These are phyloP conservation scores for Xylocampa areola DNA, from an alignment of 2,888 invertebrate species.

Conservation along the genomic window DNA sequence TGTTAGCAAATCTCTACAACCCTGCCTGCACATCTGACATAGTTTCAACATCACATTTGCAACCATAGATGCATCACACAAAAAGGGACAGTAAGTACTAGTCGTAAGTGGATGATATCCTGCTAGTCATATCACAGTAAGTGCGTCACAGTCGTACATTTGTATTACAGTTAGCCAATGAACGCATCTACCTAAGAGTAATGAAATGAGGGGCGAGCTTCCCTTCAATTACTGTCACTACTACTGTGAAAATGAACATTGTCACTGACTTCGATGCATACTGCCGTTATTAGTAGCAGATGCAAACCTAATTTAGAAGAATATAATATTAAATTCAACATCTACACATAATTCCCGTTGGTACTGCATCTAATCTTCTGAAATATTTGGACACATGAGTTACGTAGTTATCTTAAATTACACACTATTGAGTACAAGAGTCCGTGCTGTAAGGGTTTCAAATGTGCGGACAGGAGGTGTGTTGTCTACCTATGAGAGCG, in stretches of 20 bases:
- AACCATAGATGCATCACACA: slow-evolving; percentile 47
- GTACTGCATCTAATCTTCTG: slow-evolving; percentile 47
- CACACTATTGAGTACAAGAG: slow-evolving; percentile 57
- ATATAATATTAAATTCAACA: slow-evolving; percentile 30
- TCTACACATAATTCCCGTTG: slow-evolving; percentile 40
- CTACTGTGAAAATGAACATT: slow-evolving; percentile 20
- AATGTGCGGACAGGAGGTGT: slow-evolving; percentile 71
- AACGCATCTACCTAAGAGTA: slow-evolving; percentile 29
- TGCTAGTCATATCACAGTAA: slow-evolving; percentile 54
- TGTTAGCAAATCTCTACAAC: slow-evolving; percentile 56
- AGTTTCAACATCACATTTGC: slow-evolving; percentile 39
- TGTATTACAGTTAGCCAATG: slow-evolving; percentile 40
- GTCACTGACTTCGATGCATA: slow-evolving; percentile 24
- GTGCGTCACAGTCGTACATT: slow-evolving; percentile 40
- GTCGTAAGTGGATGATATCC: slow-evolving; percentile 52
- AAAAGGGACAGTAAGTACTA: slow-evolving; percentile 55
- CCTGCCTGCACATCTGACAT: slow-evolving; percentile 65
- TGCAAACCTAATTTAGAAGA: slow-evolving; percentile 25
- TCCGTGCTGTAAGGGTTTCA: slow-evolving; percentile 56
- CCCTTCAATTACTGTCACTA: slow-evolving; percentile 6
- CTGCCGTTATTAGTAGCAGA: slow-evolving; percentile 12
- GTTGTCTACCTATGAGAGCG: slow-evolving; percentile 61
- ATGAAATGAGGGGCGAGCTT: slow-evolving; percentile 30
- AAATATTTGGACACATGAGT: slow-evolving; percentile 52
- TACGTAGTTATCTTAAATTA: slow-evolving; percentile 52